Evolutionary conservation across 2,888 invertebrate genomes (phyloP).

Genomic region (Archaeoteleia sp.): DNA sequence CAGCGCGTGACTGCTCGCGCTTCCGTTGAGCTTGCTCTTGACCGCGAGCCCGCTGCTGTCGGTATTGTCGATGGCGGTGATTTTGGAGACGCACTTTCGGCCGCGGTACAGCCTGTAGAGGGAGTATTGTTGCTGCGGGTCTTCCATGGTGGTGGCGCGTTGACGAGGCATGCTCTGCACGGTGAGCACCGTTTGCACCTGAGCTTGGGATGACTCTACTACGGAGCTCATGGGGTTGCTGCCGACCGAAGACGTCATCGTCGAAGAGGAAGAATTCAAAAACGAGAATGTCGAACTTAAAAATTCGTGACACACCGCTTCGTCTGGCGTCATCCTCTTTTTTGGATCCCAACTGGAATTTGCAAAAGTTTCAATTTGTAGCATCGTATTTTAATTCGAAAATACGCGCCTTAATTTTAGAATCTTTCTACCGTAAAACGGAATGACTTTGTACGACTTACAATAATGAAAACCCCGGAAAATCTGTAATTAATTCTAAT

Average conservation of each 20-base stretch:
- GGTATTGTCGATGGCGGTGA: slow-evolving; percentile 63
- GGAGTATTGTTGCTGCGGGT: slow-evolving; percentile 72
- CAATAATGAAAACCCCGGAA: no score
- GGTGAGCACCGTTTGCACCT: slow-evolving; percentile 27
- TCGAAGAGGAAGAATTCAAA: slow-evolving; percentile 62
- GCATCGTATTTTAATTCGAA: background rate
- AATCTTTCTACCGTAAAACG: no score
- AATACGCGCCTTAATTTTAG: background rate
- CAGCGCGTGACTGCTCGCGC: slow-evolving; percentile 72
- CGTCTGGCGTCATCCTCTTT: slow-evolving; percentile 92
- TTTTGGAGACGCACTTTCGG: slow-evolving; percentile 69
- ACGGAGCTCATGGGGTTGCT: slow-evolving; percentile 60
- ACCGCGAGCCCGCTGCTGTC: slow-evolving; percentile 64
- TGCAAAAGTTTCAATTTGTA: background rate
- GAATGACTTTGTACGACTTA: no score
- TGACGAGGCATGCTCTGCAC: slow-evolving; percentile 71
- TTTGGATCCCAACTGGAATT: slow-evolving; percentile 92
- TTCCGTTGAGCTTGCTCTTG: slow-evolving; percentile 72
- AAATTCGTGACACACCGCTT: slow-evolving; percentile 93
- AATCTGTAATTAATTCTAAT: no score
- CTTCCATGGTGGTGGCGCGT: slow-evolving; percentile 77
- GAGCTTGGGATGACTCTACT: slow-evolving; percentile 44
- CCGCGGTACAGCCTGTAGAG: slow-evolving; percentile 73
- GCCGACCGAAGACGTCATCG: slow-evolving; percentile 57
- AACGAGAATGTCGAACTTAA: slow-evolving; percentile 79